Base-by-base conservation (phyloP, 2,888 invertebrate species). In the Drosophila vallismaia region DNA sequence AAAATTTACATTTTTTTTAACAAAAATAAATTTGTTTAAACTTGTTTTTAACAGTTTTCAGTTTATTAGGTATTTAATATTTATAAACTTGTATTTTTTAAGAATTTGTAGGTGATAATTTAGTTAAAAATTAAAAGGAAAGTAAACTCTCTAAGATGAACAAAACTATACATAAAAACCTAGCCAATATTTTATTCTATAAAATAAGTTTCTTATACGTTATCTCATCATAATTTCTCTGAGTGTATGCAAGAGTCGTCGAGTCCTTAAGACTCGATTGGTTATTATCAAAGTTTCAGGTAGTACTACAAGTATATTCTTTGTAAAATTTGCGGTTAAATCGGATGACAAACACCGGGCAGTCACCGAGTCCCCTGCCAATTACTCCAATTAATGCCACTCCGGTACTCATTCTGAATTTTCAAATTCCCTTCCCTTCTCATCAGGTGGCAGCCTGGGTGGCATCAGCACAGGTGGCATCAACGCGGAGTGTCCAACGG, bases 401-500 rank as follows among this genome's bases (percentile, higher is more conserved):
- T 40, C 9, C 4, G 19, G 19, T 9, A 4, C 9, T 42, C 8
- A 9, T 46, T 26, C n/a, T n/a, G 36, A 36, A 36, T 36, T 36
- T 36, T 36, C n/a, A n/a, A 36, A n/a, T 12, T n/a, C 8, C 9
- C 8, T 33, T 29, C 28, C n/a, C 7, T 36, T 31, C 29, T n/a
- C 14, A 3, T n/a, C 69, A 85, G 90, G 84, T 62, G 79, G 84
- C 57, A 89, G 86, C 76, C 75, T 89, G 66, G 88, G 79, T 42
- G n/a, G n/a, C n/a, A n/a, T n/a, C n/a, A 80, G 85, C 28, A 58
- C 70, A 14, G 64, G 54, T 26, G 74, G 73, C 62, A 76, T 77
- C 64, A 77, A 88, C 81, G 88, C 89, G 86, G 89, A 93, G 92
- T 96, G 96, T 91, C 94, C 95, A 69, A 93, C 93, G 83, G 95